phyloP scores from a whole-genome alignment of 2,113 vertebrate species.

The Malurus cyaneus region DNA sequence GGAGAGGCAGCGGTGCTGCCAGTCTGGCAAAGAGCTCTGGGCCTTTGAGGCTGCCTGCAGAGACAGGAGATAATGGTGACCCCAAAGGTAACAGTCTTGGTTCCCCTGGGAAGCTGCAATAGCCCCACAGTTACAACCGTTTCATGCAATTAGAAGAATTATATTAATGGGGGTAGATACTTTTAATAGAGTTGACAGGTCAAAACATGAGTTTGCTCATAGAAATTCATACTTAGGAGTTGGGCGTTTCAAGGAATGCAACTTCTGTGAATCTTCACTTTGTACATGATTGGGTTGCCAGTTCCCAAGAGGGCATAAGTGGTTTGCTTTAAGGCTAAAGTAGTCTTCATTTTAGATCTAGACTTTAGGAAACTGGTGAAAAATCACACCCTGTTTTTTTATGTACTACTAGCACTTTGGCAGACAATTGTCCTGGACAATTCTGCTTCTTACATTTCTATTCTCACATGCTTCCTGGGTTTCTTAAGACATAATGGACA shows the following conservation, averaged over 20 bases:
- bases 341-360: background rate
- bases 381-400: background rate
- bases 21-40: background rate
- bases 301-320: accelerated
- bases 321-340: background rate
- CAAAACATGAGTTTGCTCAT: background rate
- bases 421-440: background rate
- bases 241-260: background rate
- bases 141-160: conserved; percentile 1
- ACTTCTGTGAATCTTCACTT: background rate
- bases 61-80: accelerated
- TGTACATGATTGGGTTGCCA: background rate
- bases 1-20: background rate
- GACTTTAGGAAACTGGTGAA: background rate
- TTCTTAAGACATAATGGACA: background rate
- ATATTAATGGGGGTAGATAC: accelerated
- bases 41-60: background rate
- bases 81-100: background rate
- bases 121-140: background rate
- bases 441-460: background rate
- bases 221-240: background rate
- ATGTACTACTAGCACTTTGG: background rate
- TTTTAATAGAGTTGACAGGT: background rate
- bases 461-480: background rate
- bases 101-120: background rate